Evolutionary conservation across 2,113 vertebrate species (phyloP).

Genomic region (Lagopus leucura): DNA sequence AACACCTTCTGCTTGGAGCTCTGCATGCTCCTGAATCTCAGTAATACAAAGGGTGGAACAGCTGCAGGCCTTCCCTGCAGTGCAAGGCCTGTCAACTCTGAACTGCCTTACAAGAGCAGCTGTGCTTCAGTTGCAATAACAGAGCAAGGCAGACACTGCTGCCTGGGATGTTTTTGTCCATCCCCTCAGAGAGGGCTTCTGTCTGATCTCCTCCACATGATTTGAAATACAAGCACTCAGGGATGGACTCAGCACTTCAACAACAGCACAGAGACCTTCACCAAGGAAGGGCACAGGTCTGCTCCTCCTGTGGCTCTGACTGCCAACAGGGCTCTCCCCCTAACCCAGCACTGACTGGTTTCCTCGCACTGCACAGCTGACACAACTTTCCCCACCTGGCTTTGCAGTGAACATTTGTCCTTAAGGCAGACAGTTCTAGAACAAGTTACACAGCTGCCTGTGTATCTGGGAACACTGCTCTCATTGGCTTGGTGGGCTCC

Average conservation of each 20-base stretch:
- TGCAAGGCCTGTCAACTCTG: rapidly evolving
- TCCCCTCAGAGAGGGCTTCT: not conserved
- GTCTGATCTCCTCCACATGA: not conserved
- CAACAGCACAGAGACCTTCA: not conserved
- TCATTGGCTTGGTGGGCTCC: not conserved
- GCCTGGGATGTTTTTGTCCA: rapidly evolving
- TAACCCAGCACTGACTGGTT: rapidly evolving
- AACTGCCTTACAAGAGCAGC: rapidly evolving
- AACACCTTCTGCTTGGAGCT: rapidly evolving
- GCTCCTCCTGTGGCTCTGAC: not conserved
- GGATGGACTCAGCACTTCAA: rapidly evolving
- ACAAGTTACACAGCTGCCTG: rapidly evolving
- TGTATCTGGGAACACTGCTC: rapidly evolving
- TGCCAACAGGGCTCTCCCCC: not conserved
- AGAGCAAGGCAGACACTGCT: not conserved
- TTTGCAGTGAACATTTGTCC: rapidly evolving
- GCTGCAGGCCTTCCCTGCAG: rapidly evolving
- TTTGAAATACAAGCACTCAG: no score
- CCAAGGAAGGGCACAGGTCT: rapidly evolving
- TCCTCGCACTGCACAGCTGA: not conserved
- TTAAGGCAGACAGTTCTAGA: not conserved
- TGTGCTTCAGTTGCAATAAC: not conserved
- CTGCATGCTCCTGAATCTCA: rapidly evolving
- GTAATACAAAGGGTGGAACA: rapidly evolving
- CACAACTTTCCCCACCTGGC: not conserved